Base-by-base conservation (phyloP, 1,140 invertebrate species). In the Hyphantria cunea region DNA sequence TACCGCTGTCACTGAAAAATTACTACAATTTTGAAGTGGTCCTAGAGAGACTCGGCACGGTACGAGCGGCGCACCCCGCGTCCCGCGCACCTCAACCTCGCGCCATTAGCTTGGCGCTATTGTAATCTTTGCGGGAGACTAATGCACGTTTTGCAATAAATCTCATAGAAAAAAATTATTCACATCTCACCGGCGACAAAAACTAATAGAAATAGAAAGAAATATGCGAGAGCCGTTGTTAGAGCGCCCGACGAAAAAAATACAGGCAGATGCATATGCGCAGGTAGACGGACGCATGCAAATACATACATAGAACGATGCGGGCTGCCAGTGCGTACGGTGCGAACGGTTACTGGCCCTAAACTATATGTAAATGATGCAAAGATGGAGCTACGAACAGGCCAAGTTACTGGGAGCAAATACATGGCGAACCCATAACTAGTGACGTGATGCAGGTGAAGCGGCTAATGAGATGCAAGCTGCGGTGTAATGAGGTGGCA, bases 201-300 rank as follows among this genome's bases (percentile, higher is more conserved):
- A 83, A 81, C 69, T 73, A 73, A 74, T 74, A 64, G 68, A 67
- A 76, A 72, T 75, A 67, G 65, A 25, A 66, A 74, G 69, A 76
- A 74, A 76, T 72, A 78, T 74, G 74, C 72, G 59, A 64, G 64
- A 64, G 58, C 64, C 70, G 78, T 78, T 80, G 73, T 77, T 64
- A 37, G 47, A 64, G 70, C 17, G 59, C 73, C 64, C 60, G 62
- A 59, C 17, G 32, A 37, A 65, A 67, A 78, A 81, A 80, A 80
- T 78, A 45, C 31, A 45, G 69, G 68, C 80, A 80, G 80, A 74
- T 78, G 77, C 71, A 66, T 58, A 47, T 50, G 69, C 75, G 75
- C 78, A 80, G 78, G 78, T 79, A 82, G 74, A 59, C 68, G 56
- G 45, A 39, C 51, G 76, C 80, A 82, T 82, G 82, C 82, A 80